These are phyloP conservation scores for Bombus consobrinus DNA, from an alignment of 1,140 invertebrate species.

Conservation along the genomic window DNA sequence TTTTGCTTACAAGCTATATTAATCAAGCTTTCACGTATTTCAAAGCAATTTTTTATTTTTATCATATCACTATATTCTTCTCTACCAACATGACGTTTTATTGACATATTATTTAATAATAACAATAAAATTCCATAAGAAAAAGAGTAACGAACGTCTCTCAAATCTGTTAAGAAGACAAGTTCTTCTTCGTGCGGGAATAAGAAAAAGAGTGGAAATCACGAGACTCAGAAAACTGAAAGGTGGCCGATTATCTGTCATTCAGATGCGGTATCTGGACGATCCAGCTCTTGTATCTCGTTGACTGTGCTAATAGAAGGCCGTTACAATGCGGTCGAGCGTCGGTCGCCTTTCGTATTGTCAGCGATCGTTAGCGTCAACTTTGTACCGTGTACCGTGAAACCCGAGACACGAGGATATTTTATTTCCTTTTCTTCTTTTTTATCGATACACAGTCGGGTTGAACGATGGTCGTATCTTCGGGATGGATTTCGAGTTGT, in stretches of 20 bases:
- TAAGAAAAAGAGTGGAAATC: conserved; percentile 1
- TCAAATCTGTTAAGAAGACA: not conserved
- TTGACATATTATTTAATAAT: not conserved
- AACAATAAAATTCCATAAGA: not conserved
- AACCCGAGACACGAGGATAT: conserved; percentile 34
- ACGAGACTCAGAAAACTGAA: not conserved
- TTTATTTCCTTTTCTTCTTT: conserved; percentile 6
- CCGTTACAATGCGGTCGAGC: conserved; percentile 49
- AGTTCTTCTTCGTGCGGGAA: not conserved
- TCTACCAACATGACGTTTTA: not conserved
- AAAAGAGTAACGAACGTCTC: not conserved
- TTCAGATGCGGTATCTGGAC: conserved; percentile 37
- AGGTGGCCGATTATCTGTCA: conserved; percentile 49
- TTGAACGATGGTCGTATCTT: conserved; percentile 21
- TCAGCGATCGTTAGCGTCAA: conserved; percentile 54
- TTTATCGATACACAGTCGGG: conserved; percentile 14
- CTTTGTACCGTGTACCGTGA: conserved; percentile 37
- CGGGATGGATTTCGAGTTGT: conserved; percentile 47
- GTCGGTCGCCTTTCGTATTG: conserved; percentile 54
- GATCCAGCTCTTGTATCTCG: conserved; percentile 37
- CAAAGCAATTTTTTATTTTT: not conserved
- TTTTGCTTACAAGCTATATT: not conserved
- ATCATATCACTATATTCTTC: not conserved
- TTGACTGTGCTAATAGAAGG: conserved; percentile 53
- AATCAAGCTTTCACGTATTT: not conserved